phyloP scores from a whole-genome alignment of 30 jellyfish, hydroid and myxozoan genomes.

The Phacellophora camtschatica region DNA sequence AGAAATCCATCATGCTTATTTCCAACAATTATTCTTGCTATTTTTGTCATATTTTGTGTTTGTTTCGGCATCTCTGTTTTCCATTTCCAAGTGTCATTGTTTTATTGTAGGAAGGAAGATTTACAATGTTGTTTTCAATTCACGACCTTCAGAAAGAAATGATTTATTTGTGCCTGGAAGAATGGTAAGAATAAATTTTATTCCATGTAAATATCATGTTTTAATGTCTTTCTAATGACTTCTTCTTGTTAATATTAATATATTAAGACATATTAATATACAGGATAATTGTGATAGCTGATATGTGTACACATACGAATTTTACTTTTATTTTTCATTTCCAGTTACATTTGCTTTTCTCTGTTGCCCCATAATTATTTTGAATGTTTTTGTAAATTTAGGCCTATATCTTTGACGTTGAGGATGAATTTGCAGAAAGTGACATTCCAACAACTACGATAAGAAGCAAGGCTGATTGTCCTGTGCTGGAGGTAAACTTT shows the following conservation, averaged over 20 bases:
- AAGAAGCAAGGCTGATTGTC: constrained; percentile 99
- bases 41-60: too few relatives aligned
- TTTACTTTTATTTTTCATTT: too few relatives aligned
- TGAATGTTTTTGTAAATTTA: constrained; percentile 6
- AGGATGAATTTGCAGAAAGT: constrained; percentile 89
- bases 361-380: too few relatives aligned
- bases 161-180: constrained; percentile 94
- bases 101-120: constrained; percentile 73
- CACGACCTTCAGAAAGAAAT: constrained; percentile 76
- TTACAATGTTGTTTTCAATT: constrained; percentile 62
- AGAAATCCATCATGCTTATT: background rate
- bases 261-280: too few relatives aligned
- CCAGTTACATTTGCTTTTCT: too few relatives aligned
- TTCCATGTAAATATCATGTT: too few relatives aligned
- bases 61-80: too few relatives aligned
- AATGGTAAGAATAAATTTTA: constrained; percentile 94
- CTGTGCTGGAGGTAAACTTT: constrained; percentile 94
- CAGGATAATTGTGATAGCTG: too few relatives aligned
- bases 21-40: background rate
- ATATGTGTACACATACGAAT: too few relatives aligned
- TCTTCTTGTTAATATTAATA: too few relatives aligned
- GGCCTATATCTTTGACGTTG: constrained; percentile 96
- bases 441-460: constrained; percentile 95
- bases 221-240: too few relatives aligned
- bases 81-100: background rate